Percentiles rank a stretch among this genome's conserved stretches.
These are phyloP conservation scores for Sarcophaga caerulescens DNA, from an alignment of 2,888 invertebrate genomes.

Conservation along the genomic window DNA sequence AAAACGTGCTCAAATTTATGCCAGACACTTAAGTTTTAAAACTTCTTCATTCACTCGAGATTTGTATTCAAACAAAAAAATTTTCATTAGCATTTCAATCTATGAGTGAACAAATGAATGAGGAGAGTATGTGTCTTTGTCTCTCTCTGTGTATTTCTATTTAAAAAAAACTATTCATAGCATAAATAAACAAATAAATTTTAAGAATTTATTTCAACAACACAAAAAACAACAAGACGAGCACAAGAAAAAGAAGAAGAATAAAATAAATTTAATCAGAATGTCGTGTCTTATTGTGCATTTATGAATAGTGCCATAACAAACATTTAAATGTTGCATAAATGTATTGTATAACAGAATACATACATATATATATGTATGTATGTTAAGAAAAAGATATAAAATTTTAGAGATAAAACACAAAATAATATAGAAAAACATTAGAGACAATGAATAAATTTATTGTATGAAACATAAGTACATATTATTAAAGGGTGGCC, in stretches of 20 bases:
- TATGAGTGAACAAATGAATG: not conserved
- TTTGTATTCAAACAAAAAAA: constrained; percentile 19
- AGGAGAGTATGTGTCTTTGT: not conserved
- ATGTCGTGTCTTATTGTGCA: constrained; percentile 3
- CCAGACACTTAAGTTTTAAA: constrained; percentile 23
- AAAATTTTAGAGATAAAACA: not conserved
- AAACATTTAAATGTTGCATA: no score
- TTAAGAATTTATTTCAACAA: constrained; percentile 12
- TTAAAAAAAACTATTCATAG: not conserved
- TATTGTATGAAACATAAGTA: not conserved
- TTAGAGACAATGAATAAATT: constrained; percentile 48
- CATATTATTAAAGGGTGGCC: not conserved
- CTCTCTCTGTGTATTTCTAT: no score
- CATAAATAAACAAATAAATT: constrained; percentile 30
- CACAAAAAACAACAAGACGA: not conserved
- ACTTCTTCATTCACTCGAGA: not conserved
- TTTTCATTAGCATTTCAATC: not conserved
- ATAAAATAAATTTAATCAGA: constrained; percentile 38
- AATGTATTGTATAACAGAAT: no score
- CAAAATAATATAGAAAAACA: constrained; percentile 29
- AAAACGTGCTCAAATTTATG: constrained; percentile 14
- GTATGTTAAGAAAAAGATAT: not conserved
- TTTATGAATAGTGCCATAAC: not conserved
- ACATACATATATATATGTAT: not conserved
- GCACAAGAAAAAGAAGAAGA: not conserved